Percentiles rank a stretch among this genome's conserved stretches.
Conservation (phyloP, 2,888 invertebrate species). For the Machimus rusticus region DNA sequence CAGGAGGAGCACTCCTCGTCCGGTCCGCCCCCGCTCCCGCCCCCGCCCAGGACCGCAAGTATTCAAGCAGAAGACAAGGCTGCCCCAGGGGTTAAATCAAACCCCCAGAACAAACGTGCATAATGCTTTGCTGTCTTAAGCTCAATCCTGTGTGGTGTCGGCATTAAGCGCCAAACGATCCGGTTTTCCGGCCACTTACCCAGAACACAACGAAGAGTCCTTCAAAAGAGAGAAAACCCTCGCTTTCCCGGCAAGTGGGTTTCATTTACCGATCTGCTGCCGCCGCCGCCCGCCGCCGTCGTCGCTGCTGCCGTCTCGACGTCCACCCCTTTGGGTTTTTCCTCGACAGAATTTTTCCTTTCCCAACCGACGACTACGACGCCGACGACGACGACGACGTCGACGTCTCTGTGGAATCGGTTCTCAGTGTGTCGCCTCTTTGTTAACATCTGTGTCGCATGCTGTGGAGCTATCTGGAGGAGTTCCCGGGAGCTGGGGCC, state of each 20-base stretch:
- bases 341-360: constrained; percentile 39
- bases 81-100: constrained; percentile 41
- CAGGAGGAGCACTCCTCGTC: neutral
- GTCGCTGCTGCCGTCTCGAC: neutral
- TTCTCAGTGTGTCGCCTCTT: constrained; percentile 40
- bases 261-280: constrained; percentile 35
- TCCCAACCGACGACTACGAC: neutral
- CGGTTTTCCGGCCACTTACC: constrained; percentile 43
- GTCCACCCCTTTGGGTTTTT: constrained; percentile 6
- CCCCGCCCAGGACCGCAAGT: constrained; percentile 15
- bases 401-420: constrained; percentile 35
- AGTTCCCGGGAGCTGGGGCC: neutral
- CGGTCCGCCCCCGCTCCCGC: neutral
- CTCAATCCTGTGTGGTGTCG: constrained; percentile 41
- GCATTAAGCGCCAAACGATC: constrained; percentile 42
- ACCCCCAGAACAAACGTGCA: constrained; percentile 40
- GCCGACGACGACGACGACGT: constrained; percentile 4
- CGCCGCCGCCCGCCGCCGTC: neutral
- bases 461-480: constrained; percentile 38
- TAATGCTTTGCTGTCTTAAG: constrained; percentile 42
- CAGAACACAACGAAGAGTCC: constrained; percentile 41
- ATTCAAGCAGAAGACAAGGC: constrained; percentile 40
- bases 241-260: constrained; percentile 26
- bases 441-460: constrained; percentile 41
- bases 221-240: constrained; percentile 40